Conservation (phyloP, 2,888 invertebrate species). For the Helleia helle region DNA sequence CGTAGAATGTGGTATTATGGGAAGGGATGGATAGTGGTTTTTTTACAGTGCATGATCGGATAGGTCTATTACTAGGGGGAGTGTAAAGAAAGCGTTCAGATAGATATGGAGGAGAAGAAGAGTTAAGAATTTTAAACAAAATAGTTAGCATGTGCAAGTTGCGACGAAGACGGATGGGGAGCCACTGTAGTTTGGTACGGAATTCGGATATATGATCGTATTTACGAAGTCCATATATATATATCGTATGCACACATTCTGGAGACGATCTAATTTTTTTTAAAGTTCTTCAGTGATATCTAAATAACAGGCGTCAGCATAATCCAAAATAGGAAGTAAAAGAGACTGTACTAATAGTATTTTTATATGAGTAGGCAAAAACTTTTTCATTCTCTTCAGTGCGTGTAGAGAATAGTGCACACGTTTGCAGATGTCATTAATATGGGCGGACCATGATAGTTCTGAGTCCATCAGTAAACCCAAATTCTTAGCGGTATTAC, state of each 20-base stretch:
- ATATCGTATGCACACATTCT: not conserved
- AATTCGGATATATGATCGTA: too few relatives aligned
- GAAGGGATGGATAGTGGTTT: too few relatives aligned
- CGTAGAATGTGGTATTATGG: too few relatives aligned
- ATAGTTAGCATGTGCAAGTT: too few relatives aligned
- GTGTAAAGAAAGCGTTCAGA: too few relatives aligned
- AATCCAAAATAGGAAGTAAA: constrained; percentile 7
- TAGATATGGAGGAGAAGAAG: too few relatives aligned
- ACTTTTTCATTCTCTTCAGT: constrained; percentile 4
- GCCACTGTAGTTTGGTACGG: too few relatives aligned
- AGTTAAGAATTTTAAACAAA: too few relatives aligned
- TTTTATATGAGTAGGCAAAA: constrained; percentile 6
- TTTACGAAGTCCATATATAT: not conserved
- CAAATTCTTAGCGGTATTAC: not conserved
- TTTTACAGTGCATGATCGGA: too few relatives aligned
- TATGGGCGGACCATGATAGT: not conserved
- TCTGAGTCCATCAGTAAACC: not conserved
- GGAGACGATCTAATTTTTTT: not conserved
- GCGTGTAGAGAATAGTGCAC: constrained; percentile 2
- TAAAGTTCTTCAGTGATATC: not conserved
- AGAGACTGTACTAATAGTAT: constrained; percentile 6
- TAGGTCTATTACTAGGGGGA: too few relatives aligned
- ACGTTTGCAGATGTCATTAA: not conserved
- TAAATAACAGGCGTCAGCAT: not conserved
- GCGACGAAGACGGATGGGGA: too few relatives aligned